Base-by-base conservation (phyloP, 2,888 invertebrate species). In the Orchesellides sinensis region DNA sequence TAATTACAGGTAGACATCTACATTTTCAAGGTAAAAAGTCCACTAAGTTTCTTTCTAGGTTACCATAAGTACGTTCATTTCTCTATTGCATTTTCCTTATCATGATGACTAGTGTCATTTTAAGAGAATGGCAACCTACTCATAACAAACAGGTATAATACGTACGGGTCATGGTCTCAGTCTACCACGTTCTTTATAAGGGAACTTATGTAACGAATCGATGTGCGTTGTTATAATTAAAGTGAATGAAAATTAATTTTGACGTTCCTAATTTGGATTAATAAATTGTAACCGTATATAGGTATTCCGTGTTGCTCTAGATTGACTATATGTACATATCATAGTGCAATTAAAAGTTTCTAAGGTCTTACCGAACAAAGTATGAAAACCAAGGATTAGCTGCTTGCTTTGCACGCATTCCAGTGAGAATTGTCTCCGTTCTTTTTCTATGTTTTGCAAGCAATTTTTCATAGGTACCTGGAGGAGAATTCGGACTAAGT, bases 351-450 rank as follows among this genome's bases (percentile, higher is more conserved):
- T 17, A 21, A 52, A 47, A 47, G 47, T 47, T n/a, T n/a, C 52
- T 17, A 25, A 23, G 10, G 45, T 59, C 75, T 65, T 75, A 87
- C 86, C 85, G 79, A 63, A 86, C 84, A 63, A 85, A 88, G 19
- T 84, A 56, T 0, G 86, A 83, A 74, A 86, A 88, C 56, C 79
- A 86, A 12, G 87, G 87, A 74, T 85, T 82, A 63, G 70, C 66
- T 3, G 86, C 66, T 78, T 87, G 87, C 49, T 86, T 94, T 1
- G 96, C 96, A 88, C 95, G 93, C 94, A 98, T 96, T 72, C 94
- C 93, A 73, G 91, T 91, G 3, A 97, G 90, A 72, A 96, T 93
- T 77, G 91, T 91, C 83, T 91, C 91, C 0, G 96, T 95, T 25
- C 94, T 92, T 19, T 92, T 92, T 85, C 94, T 93, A 56, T 95